Evolutionary conservation across 2,888 invertebrate species (phyloP), one percentile per base, ranked within the genome.

Genomic region (Cataglyphis livida): DNA sequence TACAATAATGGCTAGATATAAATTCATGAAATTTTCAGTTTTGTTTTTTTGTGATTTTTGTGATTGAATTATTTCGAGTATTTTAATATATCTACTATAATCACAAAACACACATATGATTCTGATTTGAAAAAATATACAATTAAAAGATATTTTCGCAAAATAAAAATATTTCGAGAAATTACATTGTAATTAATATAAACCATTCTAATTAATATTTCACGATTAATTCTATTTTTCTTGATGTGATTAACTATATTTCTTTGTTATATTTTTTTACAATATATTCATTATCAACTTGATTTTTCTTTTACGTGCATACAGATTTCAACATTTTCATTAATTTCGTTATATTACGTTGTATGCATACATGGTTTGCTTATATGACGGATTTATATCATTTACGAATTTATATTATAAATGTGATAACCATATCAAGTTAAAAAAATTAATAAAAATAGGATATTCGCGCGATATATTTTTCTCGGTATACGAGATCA

Each of bases 401-500:
- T 12, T 73, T n/a, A 25, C 18, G 59, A 5, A 28, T 28, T 28
- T 28, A 28, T n/a, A 41, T 32, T 28, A 73, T 59, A 28, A 59
- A 57, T 12, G 28, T 38, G 12, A 41, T 41, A n/a, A 32, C 4
- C 12, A 1, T 44, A 32, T 41, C 15, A 5, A 32, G n/a, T n/a
- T 21, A 18, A 10, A 18, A n/a, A 35, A n/a, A 28, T 21, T 48
- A 48, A 75, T 51, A 21, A 21, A 35, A 32, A 41, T 74, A 32
- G 32, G 15, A 38, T 65, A 65, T 65, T 75, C 64, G 4, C 6
- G 12, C 6, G 15, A 75, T 75, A 35, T 75, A 35, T 35, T 35
- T 64, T 51, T 75, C 10, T 10, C 21, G 12, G 7, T 15, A 32
- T 28, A 44, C 9, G 1, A 15, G 15, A 12, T 32, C 5, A 21